Base-by-base conservation (phyloP, 2,113 vertebrate species). In the Etheostoma cragini region DNA sequence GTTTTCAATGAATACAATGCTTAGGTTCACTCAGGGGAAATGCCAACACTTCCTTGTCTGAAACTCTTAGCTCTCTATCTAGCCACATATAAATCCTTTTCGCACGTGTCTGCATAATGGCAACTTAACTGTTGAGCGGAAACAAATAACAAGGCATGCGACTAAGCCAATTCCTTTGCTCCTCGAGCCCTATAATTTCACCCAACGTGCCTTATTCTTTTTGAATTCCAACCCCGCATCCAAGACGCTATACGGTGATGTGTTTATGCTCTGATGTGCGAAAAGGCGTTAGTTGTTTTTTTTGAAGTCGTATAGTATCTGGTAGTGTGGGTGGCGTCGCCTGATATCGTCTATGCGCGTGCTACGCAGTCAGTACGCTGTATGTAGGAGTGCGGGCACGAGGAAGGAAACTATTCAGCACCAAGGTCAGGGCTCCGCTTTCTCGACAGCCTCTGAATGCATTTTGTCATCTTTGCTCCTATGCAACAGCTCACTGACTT, bases 351-450 rank as follows among this genome's bases (percentile, higher is more conserved):
- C 54, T 33, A 1, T 1, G 75, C 16, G 26, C 42, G 46, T 7
- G 58, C 72, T 52, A 4, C 4, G 79, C 76, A 12, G 56, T 38
- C 22, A 10, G 61, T 33, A 11, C 3, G 56, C 10, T 8, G 12
- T 3, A 15, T 8, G 12, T 3, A 15, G 1, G 14, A 21, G 56
- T 30, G 22, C 24, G 47, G 24, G 61, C 74, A 24, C 57, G 22
- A 49, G 5, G 77, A 17, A 21, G n/a, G 76, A 60, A 66, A 33
- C 1, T 4, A 38, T 82, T 88, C 89, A 94, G 89, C 77, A 90
- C 92, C 88, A 83, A 87, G 90, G 88, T 87, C 89, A 93, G 90
- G 79, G 67, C 82, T 35, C 67, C n/a, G 42, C 30, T 53, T 56
- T 11, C 4, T 22, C 50, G 33, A 0, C 46, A 63, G 46, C 56